Conservation (phyloP, 2,888 invertebrate species). For the Quadriops clusia region DNA sequence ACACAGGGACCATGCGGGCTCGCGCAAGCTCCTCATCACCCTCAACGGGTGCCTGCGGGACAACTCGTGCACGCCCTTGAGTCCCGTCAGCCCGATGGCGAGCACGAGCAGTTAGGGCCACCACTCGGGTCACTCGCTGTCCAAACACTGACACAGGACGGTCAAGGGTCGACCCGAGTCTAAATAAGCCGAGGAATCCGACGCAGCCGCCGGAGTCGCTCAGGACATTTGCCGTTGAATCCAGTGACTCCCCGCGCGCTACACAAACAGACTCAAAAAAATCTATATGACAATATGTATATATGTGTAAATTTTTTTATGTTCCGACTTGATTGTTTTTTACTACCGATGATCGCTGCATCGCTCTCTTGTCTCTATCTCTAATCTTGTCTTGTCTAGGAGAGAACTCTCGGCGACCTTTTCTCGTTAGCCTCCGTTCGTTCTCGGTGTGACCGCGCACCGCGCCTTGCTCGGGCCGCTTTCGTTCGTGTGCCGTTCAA, state of each 20-base stretch:
- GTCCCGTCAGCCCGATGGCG: constrained; percentile 74
- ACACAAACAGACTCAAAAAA: constrained; percentile 31
- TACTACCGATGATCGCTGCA: not conserved
- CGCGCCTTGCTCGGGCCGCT: no score
- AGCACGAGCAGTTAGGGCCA: constrained; percentile 88
- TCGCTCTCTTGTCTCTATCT: no score
- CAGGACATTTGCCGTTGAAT: no score
- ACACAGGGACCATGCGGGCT: constrained; percentile 91
- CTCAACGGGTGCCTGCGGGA: constrained; percentile 83
- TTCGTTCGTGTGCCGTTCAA: no score
- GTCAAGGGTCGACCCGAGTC: constrained; percentile 35
- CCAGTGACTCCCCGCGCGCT: constrained; percentile 10
- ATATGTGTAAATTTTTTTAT: constrained; percentile 35
- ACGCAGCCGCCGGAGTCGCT: no score
- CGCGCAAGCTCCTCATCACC: constrained; percentile 73
- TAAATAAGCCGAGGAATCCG: constrained; percentile 15
- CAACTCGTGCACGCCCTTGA: constrained; percentile 74
- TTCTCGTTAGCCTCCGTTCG: no score
- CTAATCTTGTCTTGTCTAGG: no score
- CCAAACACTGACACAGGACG: constrained; percentile 38
- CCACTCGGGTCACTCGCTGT: constrained; percentile 40
- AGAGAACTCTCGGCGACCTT: no score
- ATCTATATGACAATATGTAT: constrained; percentile 40
- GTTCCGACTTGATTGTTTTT: not conserved
- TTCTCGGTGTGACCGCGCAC: no score